Evolutionary conservation across 2,797 vertebrate species (phyloP).

Genomic region (Clarias platycephalus): DNA sequence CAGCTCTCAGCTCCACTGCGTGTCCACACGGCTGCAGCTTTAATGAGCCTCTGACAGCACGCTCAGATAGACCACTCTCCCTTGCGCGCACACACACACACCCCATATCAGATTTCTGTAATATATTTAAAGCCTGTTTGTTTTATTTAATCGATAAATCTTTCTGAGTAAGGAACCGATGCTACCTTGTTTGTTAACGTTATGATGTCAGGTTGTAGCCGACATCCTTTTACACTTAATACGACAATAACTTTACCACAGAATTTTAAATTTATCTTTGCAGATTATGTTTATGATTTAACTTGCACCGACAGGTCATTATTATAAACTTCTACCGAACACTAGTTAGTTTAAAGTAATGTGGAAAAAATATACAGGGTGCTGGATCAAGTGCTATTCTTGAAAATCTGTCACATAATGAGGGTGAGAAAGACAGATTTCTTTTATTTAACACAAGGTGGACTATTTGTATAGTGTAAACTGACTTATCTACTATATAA

Average conservation of each 20-base stretch:
- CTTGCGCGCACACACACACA: background rate
- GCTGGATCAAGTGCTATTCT: background rate
- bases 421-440: background rate
- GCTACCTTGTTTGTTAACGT: background rate
- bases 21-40: slow-evolving; percentile 55
- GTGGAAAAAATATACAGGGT: background rate
- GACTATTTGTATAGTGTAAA: background rate
- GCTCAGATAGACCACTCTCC: slow-evolving; percentile 10
- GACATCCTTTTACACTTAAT: background rate
- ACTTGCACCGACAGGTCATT: background rate
- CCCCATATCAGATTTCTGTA: background rate
- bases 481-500: background rate
- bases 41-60: slow-evolving; percentile 54
- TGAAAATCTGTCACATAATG: background rate
- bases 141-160: too few relatives aligned
- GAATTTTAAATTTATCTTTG: too few relatives aligned
- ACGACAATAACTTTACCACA: background rate
- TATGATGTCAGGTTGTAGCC: background rate
- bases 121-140: background rate
- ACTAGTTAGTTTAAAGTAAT: background rate
- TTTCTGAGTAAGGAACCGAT: background rate
- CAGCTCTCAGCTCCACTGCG: slow-evolving; percentile 24
- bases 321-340: background rate
- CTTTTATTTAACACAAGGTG: background rate
- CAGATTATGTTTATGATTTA: background rate